Evolutionary conservation across 2,797 vertebrate genomes (phyloP), one percentile per base, ranked within the genome.

Genomic region (Bucorvus abyssinicus): DNA sequence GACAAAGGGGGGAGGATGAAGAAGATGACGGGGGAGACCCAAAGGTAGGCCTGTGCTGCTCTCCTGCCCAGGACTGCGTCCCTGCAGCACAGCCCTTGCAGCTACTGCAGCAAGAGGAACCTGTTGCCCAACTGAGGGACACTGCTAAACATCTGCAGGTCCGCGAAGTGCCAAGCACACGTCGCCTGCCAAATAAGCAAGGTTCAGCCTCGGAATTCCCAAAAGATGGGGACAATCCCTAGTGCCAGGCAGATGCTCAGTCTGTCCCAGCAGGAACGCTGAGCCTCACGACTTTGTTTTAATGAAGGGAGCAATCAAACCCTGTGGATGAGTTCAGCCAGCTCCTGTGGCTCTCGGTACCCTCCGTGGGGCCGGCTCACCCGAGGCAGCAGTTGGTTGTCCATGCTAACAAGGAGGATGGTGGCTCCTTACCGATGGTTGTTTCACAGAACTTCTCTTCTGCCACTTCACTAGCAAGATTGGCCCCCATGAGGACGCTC

Each of bases 391-490:
- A 44, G n/a, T n/a, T n/a, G n/a, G n/a, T n/a, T n/a, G n/a, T n/a
- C n/a, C n/a, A n/a, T n/a, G n/a, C n/a, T n/a, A n/a, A n/a, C n/a
- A n/a, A n/a, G n/a, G n/a, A 18, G 44, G 13, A 45, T 21, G 19
- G 3, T 26, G 64, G 77, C 77, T 95, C 64, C 95, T 94, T 98
- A 99, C 99, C 99, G 0, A 99, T 99, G 52, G 99, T 99, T 17
- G 99, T 99, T 96, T 99, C 99, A 67, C 99, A 99, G 98, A 99
- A 99, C 97, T 99, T 99, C 96, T 98, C 99, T 1, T 98, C 99
- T 17, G 99, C 99, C 44, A 99, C 99, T 94, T 99, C 99, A 12
- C 90, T 99, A 94, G 99, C 99, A 44, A 99, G 98, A 97, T 99
- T 99, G 83, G 99, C 99, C 44, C 99, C 99, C 99, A 99, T 99